Percentiles rank a stretch among this genome's conserved stretches.
Evolutionary conservation across 2,797 vertebrate species (phyloP).

Genomic region (Pseudocheirus occidentalis): DNA sequence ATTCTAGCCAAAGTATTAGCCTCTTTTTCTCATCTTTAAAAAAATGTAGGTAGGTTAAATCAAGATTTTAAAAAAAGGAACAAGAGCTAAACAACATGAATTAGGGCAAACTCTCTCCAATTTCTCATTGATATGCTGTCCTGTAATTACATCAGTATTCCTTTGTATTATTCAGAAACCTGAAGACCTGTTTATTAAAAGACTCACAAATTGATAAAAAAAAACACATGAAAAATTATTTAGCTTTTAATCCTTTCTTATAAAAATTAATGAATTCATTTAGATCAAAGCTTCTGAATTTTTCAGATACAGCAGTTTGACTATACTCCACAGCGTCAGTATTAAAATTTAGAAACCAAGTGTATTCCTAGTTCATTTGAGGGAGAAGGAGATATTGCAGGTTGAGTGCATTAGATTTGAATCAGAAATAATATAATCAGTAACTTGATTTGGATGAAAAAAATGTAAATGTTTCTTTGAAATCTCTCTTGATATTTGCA

Average conservation of each 20-base stretch:
- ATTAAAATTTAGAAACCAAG: constrained; percentile 42
- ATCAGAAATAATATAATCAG: constrained; percentile 65
- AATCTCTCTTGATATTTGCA: constrained; percentile 60
- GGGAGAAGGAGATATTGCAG: constrained; percentile 26
- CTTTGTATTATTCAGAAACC: constrained; percentile 28
- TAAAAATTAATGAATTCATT: background rate
- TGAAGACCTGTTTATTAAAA: constrained; percentile 39
- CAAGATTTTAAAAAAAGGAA: constrained; percentile 29
- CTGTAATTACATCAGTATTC: background rate
- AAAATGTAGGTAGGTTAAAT: background rate
- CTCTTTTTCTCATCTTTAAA: constrained; percentile 16
- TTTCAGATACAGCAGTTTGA: constrained; percentile 12
- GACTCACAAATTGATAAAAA: background rate
- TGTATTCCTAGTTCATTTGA: constrained; percentile 44
- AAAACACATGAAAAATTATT: background rate
- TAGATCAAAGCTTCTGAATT: constrained; percentile 2
- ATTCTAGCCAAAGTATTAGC: background rate
- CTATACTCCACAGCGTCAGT: constrained; percentile 10
- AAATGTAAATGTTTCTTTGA: constrained; percentile 73
- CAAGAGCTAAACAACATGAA: background rate
- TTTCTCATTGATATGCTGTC: background rate
- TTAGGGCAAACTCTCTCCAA: background rate
- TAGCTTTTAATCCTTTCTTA: background rate
- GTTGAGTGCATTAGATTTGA: constrained; percentile 38
- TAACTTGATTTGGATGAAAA: constrained; percentile 68